Base-by-base conservation (phyloP, 2,797 vertebrate species). In the Australoheros facetus region DNA sequence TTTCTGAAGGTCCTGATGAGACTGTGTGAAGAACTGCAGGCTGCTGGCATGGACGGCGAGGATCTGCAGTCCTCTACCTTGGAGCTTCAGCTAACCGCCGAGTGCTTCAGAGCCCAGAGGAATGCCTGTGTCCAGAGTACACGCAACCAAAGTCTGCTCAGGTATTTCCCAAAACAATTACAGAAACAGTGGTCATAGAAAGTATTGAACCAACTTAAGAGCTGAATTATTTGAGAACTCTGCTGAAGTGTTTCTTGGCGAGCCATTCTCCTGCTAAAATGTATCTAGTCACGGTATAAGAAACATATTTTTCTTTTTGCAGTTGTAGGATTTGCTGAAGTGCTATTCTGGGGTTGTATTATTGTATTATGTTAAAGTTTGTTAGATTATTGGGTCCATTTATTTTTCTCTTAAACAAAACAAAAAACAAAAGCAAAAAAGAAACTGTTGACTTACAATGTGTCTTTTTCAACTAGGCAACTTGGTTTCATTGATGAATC, bases 71-170 rank as follows among this genome's bases (percentile, higher is more conserved):
- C 91, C 1, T 45, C 87, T 4, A 78, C 92, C 7, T 72, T 95
- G 77, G 93, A 88, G 75, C 91, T 97, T 64, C 94, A 96, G 93
- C 51, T 99, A 3, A 75, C 88, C 0, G 95, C 97, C 0, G 98
- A 99, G 73, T 98, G 98, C 89, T 99, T 99, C 94, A 92, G 98
- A 69, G 97, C 96, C 19, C 96, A 97, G 74, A 96, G 98, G 81
- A 99, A 98, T 42, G 95, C 97, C 2, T 98, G 98, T 14, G 95
- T 97, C 1, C 95, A 97, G 82, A 98, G 97, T 87, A 56, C 90
- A 55, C 94, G 87, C 73, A 99, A 98, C 92, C 98, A 99, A 72
- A 85, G 89, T 10, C 28, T 95, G 64, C 94, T 98, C 89, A 96
- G 98, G 98, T 99, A 26, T 7, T 28, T 5, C 11, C 23, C 1